These are phyloP conservation scores for Caenorhabditis japonica DNA, from an alignment of 2,888 invertebrate genomes.

Conservation along the genomic window DNA sequence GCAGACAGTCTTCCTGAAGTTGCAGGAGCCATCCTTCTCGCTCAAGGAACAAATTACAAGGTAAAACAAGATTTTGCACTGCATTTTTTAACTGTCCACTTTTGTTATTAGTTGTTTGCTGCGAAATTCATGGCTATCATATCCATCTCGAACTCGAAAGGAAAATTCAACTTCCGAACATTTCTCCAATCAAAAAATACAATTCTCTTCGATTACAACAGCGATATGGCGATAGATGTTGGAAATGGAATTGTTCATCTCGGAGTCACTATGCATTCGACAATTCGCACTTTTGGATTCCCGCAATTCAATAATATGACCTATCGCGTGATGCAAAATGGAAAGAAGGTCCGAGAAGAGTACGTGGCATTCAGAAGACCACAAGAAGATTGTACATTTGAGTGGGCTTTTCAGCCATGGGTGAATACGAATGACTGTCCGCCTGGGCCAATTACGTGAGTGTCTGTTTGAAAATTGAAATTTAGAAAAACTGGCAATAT, in stretches of 20 bases:
- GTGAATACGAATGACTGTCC: conserved; percentile 24
- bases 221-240: conserved; percentile 40
- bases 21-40: neutral
- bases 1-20: conserved; percentile 8
- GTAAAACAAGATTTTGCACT: neutral
- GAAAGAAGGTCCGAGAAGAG: conserved; percentile 7
- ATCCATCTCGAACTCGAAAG: neutral
- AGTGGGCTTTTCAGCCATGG: conserved; percentile 28
- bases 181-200: conserved; percentile 33
- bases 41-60: conserved; percentile 19
- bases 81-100: neutral
- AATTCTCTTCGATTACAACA: conserved; percentile 36
- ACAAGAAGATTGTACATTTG: conserved; percentile 38
- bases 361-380: conserved; percentile 18
- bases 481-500: too few species aligned
- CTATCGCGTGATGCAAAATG: conserved; percentile 17
- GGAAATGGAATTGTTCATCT: conserved; percentile 36
- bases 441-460: conserved; percentile 38
- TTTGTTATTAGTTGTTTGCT: conserved; percentile 13
- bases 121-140: conserved; percentile 5
- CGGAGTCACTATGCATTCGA: conserved; percentile 31
- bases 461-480: too few species aligned
- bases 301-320: conserved; percentile 13
- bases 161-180: conserved; percentile 24
- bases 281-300: conserved; percentile 41